Percentiles rank a stretch among this genome's conserved stretches.
These are phyloP conservation scores for Phyto melanocephala DNA, from an alignment of 2,888 invertebrate species.

Conservation along the genomic window DNA sequence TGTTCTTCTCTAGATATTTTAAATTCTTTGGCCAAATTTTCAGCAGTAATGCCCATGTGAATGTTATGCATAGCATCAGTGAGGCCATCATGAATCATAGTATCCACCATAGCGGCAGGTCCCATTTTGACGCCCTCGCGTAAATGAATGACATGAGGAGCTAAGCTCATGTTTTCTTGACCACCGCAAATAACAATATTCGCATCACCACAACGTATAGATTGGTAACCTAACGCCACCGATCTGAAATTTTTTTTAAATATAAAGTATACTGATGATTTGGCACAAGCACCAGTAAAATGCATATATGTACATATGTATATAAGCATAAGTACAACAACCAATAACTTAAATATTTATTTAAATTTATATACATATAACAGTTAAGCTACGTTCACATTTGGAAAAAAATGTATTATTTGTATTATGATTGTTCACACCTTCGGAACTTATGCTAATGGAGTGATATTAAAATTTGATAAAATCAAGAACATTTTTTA, in stretches of 20 bases:
- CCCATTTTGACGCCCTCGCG: constrained; percentile 85
- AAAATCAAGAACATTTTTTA: no score
- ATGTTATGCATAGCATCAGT: constrained; percentile 86
- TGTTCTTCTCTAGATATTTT: constrained; percentile 84
- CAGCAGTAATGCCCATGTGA: constrained; percentile 91
- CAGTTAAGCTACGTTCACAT: no score
- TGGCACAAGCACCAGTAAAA: no score
- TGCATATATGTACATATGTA: no score
- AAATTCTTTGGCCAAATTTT: constrained; percentile 86
- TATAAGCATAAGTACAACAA: no score
- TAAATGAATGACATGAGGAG: constrained; percentile 84
- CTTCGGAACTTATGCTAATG: no score
- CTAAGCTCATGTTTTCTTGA: constrained; percentile 89
- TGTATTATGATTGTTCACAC: no score
- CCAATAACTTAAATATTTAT: no score
- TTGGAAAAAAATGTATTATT: no score
- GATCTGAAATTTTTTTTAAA: constrained; percentile 78
- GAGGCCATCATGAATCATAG: constrained; percentile 85
- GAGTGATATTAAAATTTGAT: no score
- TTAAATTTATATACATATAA: no score
- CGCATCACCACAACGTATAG: constrained; percentile 84
- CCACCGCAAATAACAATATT: constrained; percentile 87
- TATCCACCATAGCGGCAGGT: constrained; percentile 82
- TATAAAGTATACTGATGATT: no score
- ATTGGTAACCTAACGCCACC: constrained; percentile 84